Percentiles rank a stretch among this genome's conserved stretches.
phyloP scores from a whole-genome alignment of 1,140 invertebrate genomes.

The Bombus polaris region DNA sequence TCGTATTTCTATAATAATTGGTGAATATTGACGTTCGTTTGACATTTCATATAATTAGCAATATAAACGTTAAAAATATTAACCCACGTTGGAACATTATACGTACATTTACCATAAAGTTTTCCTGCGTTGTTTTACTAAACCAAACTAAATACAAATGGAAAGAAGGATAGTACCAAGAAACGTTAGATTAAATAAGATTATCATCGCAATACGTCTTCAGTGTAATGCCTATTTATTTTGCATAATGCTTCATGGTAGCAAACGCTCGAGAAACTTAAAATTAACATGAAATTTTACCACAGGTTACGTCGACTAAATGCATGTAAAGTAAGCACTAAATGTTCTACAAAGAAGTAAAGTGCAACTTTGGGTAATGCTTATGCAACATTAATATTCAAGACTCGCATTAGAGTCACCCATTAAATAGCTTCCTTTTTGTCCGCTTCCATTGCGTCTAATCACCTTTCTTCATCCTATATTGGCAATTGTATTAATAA shows the following conservation, averaged over 20 bases:
- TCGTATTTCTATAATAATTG: background rate
- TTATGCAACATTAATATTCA: conserved; percentile 40
- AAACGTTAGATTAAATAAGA: background rate
- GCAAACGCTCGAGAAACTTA: background rate
- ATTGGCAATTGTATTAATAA: background rate
- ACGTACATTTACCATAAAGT: background rate
- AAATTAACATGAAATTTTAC: conserved; percentile 26
- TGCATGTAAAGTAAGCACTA: conserved; percentile 22
- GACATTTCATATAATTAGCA: too few relatives aligned
- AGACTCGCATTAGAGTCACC: conserved; percentile 23
- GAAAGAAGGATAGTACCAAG: background rate
- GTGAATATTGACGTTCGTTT: too few relatives aligned
- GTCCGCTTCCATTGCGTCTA: too few relatives aligned
- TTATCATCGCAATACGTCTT: background rate
- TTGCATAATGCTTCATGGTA: background rate
- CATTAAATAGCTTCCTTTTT: conserved; percentile 20
- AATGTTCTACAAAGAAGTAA: conserved; percentile 33
- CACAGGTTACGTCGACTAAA: conserved; percentile 19
- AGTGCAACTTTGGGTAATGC: conserved; percentile 34
- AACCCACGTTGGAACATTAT: too few relatives aligned
- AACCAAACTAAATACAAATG: background rate
- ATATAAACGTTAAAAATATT: background rate
- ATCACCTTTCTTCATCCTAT: background rate
- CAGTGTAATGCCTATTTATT: conserved; percentile 1
- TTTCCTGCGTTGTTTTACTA: too few relatives aligned